phyloP scores from a whole-genome alignment of 2,113 vertebrate genomes.

The Geococcyx californianus region DNA sequence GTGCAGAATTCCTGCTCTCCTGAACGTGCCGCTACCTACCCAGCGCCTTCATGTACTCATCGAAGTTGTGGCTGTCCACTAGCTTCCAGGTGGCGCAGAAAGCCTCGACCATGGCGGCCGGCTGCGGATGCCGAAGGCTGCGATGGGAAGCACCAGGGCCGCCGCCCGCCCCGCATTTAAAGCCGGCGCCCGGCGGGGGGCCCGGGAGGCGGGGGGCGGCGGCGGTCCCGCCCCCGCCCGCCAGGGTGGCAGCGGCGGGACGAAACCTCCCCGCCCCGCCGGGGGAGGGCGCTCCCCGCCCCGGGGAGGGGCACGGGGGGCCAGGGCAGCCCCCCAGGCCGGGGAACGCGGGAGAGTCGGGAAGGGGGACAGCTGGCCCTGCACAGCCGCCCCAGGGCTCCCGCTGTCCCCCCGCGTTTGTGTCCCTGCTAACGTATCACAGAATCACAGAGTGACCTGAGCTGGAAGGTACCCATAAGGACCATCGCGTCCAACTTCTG shows the following conservation, averaged over 20 bases:
- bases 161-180: neutral
- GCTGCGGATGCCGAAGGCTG: neutral
- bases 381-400: no score
- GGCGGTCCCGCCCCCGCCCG: neutral
- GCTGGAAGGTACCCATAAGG: no score
- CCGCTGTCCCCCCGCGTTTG: no score
- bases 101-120: constrained; percentile 85
- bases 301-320: neutral
- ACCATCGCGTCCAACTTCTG: no score
- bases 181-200: neutral
- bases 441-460: no score
- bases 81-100: constrained; percentile 95
- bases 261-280: neutral
- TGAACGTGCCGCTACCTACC: constrained; percentile 77
- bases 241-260: neutral
- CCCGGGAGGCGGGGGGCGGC: neutral
- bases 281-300: neutral
- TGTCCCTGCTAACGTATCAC: no score
- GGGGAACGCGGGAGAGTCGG: no score
- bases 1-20: neutral
- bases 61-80: constrained; percentile 91
- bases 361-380: neutral
- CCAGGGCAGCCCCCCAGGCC: neutral
- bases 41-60: constrained; percentile 92
- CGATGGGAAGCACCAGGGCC: accelerated